phyloP scores from a whole-genome alignment of 2,888 invertebrate genomes.

The Rhingia rostrata region DNA sequence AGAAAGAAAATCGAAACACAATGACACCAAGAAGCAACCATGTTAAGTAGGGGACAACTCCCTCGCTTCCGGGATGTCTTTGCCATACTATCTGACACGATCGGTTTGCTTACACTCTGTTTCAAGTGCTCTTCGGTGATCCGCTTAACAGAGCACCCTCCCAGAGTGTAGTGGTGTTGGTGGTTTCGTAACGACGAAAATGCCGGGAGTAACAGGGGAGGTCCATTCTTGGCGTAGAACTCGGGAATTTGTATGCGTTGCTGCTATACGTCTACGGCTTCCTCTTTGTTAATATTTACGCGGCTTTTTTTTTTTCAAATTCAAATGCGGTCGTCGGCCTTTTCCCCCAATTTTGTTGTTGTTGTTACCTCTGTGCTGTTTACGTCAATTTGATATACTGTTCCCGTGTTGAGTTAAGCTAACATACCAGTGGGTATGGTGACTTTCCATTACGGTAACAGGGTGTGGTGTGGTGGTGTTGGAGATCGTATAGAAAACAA shows the following conservation, averaged over 20 bases:
- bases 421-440: not conserved
- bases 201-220: slow-evolving; percentile 29
- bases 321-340: slow-evolving; percentile 74
- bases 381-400: slow-evolving; percentile 44
- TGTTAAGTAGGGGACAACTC: slow-evolving; percentile 27
- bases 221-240: slow-evolving; percentile 20
- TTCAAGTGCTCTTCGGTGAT: slow-evolving; percentile 39
- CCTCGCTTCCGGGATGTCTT: slow-evolving; percentile 69
- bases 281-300: slow-evolving; percentile 60
- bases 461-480: slow-evolving; percentile 27
- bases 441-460: slow-evolving; percentile 6
- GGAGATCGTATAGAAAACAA: not conserved
- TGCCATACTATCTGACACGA: slow-evolving; percentile 58
- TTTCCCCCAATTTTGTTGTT: slow-evolving; percentile 67
- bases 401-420: slow-evolving; percentile 5
- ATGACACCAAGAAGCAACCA: not conserved
- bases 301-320: slow-evolving; percentile 51
- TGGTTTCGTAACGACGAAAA: not conserved
- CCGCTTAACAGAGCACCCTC: slow-evolving; percentile 28
- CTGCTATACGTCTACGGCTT: slow-evolving; percentile 54
- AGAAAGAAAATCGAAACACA: not conserved
- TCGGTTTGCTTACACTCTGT: slow-evolving; percentile 41
- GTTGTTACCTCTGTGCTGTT: not conserved
- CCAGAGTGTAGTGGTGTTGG: not conserved
- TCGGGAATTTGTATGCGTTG: slow-evolving; percentile 8